Conservation (phyloP, 2,797 vertebrate species). For the Setipinna tenuifilis region DNA sequence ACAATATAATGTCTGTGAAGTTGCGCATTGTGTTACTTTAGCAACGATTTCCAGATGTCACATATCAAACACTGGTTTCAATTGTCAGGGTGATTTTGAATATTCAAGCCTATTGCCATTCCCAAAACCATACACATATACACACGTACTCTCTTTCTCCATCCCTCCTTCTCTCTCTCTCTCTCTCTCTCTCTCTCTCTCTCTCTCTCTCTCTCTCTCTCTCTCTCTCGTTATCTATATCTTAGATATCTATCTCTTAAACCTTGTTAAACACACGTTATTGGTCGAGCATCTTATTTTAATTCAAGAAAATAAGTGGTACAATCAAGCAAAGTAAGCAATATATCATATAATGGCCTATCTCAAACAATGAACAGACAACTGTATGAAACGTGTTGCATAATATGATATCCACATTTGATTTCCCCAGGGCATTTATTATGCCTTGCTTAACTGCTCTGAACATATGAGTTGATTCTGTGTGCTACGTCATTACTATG, state of each 20-base stretch:
- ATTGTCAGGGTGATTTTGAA: not conserved
- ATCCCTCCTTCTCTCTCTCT: no score
- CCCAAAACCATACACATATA: no score
- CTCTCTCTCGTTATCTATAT: no score
- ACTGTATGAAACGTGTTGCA: not conserved
- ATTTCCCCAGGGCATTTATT: not conserved
- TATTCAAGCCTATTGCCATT: no score
- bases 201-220: no score
- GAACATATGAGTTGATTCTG: not conserved
- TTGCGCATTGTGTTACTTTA: not conserved
- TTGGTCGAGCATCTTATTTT: no score
- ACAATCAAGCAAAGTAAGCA: not conserved
- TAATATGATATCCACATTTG: not conserved
- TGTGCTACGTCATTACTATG: not conserved
- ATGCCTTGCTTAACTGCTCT: not conserved
- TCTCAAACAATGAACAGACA: not conserved
- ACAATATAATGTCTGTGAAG: constrained; percentile 41
- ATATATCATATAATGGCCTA: not conserved
- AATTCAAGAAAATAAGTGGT: not conserved
- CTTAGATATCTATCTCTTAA: not conserved
- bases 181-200: no score
- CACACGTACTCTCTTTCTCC: no score
- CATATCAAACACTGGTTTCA: not conserved
- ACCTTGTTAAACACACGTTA: not conserved
- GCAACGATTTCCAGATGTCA: not conserved